These are phyloP conservation scores for Glareola pratincola DNA, from an alignment of 2,113 vertebrate genomes.

Conservation along the genomic window DNA sequence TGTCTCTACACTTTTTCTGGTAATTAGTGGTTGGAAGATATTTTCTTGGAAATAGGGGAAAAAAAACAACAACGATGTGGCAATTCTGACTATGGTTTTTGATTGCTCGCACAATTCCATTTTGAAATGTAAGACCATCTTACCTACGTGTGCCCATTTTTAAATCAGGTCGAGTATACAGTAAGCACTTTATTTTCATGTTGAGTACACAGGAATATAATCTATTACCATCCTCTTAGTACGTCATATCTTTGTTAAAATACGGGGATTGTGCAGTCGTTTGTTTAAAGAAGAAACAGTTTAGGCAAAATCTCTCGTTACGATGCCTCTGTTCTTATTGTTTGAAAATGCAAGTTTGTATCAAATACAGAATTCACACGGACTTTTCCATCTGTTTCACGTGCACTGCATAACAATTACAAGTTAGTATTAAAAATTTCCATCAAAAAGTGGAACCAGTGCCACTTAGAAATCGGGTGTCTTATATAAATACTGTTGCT, in stretches of 20 bases:
- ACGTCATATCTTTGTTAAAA: background rate
- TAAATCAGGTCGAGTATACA: background rate
- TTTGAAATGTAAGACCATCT: background rate
- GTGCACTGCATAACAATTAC: background rate
- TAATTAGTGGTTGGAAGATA: background rate
- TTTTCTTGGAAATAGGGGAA: constrained; percentile 6
- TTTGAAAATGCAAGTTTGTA: constrained; percentile 3
- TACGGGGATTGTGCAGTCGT: background rate
- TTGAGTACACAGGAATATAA: background rate
- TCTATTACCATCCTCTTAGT: background rate
- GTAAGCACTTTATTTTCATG: constrained; percentile 20
- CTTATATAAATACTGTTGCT: constrained; percentile 28
- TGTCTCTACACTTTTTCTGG: background rate
- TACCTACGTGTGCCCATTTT: background rate
- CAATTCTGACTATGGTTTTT: background rate
- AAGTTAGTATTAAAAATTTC: background rate
- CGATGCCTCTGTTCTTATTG: constrained; percentile 6
- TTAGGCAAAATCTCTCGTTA: background rate
- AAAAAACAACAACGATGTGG: background rate
- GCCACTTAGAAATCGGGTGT: constrained; percentile 19
- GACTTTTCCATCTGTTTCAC: background rate
- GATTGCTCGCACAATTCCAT: background rate
- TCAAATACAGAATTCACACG: background rate
- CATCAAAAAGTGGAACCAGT: constrained; percentile 11
- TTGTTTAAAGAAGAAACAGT: background rate